These are phyloP conservation scores for Masnerella sp. DNA, from an alignment of 2,888 invertebrate genomes.

Conservation along the genomic window DNA sequence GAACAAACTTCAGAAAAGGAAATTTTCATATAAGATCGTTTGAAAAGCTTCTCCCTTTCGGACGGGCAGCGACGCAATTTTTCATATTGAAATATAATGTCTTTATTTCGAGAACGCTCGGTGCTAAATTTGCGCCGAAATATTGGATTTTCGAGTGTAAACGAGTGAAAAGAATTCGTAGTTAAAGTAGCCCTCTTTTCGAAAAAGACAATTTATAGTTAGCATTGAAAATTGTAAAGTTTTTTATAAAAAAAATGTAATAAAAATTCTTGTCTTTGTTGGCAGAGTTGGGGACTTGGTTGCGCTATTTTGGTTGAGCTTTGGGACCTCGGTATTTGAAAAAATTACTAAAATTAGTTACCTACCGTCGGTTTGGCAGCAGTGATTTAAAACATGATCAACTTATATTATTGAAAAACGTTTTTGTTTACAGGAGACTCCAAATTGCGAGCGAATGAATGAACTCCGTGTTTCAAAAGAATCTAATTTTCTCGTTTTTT, in stretches of 20 bases:
- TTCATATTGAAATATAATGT: constrained; percentile 16
- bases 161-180: too few relatives aligned
- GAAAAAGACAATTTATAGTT: too few relatives aligned
- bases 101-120: constrained; percentile 6
- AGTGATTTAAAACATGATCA: too few relatives aligned
- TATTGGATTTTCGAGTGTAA: constrained; percentile 2
- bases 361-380: too few relatives aligned
- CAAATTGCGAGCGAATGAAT: constrained; percentile 38
- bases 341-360: too few relatives aligned
- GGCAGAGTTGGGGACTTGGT: too few relatives aligned
- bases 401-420: not conserved
- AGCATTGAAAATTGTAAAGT: too few relatives aligned
- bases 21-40: constrained; percentile 33
- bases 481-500: constrained; percentile 43
- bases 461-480: constrained; percentile 24
- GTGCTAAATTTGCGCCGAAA: not conserved
- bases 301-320: too few relatives aligned
- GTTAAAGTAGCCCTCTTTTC: too few relatives aligned
- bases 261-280: not conserved
- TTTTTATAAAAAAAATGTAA: too few relatives aligned
- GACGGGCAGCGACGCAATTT: not conserved
- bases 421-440: too few relatives aligned
- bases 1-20: constrained; percentile 31
- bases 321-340: too few relatives aligned
- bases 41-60: constrained; percentile 4